Conservation (phyloP, 2,888 invertebrate genomes). For the Nephrocerus scutellatus region DNA sequence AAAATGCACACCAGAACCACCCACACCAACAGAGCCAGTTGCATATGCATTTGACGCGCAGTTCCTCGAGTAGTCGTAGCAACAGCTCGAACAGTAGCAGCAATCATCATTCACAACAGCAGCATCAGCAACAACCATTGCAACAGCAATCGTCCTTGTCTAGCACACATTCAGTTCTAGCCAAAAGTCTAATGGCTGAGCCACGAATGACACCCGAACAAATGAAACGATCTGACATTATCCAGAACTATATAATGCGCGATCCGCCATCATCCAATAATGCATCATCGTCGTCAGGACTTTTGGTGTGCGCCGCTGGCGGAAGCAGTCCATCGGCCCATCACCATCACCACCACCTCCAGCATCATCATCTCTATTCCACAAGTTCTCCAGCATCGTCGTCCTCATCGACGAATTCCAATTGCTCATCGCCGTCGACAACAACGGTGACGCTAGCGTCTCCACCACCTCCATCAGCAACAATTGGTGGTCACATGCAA, state of each 20-base stretch:
- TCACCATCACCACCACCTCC: constrained; percentile 20
- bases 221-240: constrained; percentile 84
- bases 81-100: constrained; percentile 39
- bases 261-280: constrained; percentile 44
- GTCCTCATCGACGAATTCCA: constrained; percentile 32
- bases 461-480: constrained; percentile 32
- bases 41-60: constrained; percentile 54
- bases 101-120: constrained; percentile 31
- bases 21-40: constrained; percentile 43
- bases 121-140: constrained; percentile 27
- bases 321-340: constrained; percentile 32
- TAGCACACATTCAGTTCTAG: constrained; percentile 82
- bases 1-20: too few species aligned
- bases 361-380: constrained; percentile 15
- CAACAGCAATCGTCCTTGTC: constrained; percentile 57
- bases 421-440: constrained; percentile 42
- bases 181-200: constrained; percentile 86
- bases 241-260: constrained; percentile 86
- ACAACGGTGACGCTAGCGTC: constrained; percentile 40
- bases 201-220: constrained; percentile 90
- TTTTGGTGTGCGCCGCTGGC: constrained; percentile 30
- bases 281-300: constrained; percentile 21
- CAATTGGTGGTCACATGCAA: constrained; percentile 22
- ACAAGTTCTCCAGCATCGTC: constrained; percentile 23
- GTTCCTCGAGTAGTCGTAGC: too few species aligned